phyloP scores from a whole-genome alignment of 1,140 invertebrate species.

The Cataglyphis hispanica region DNA sequence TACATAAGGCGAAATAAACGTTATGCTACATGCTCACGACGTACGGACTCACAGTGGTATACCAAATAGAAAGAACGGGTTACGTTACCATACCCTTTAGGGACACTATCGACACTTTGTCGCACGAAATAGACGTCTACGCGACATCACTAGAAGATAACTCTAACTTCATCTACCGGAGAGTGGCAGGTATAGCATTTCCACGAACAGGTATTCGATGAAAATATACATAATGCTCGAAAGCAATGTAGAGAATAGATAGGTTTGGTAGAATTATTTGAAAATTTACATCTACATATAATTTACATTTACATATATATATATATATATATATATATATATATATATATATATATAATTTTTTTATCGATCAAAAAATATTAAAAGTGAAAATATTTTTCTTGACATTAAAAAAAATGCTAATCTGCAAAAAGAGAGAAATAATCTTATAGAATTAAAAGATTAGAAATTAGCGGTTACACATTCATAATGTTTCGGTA shows the following conservation, averaged over 20 bases:
- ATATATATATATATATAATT: no score
- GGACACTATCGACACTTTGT: conserved; percentile 75
- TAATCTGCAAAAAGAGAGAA: not conserved
- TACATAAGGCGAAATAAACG: conserved; percentile 80
- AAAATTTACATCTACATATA: not conserved
- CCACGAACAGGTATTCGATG: not conserved
- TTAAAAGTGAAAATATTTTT: not conserved
- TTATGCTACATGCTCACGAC: conserved; percentile 69
- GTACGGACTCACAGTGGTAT: conserved; percentile 50
- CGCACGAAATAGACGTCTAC: conserved; percentile 38
- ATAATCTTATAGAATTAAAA: not conserved
- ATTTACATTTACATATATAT: no score
- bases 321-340: no score
- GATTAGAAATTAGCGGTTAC: not conserved
- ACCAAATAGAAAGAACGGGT: conserved; percentile 7
- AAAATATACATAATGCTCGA: conserved; percentile 32
- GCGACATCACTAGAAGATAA: conserved; percentile 7
- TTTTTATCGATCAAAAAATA: not conserved
- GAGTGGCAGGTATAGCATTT: conserved; percentile 6
- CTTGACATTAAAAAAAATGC: not conserved
- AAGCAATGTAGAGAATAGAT: not conserved
- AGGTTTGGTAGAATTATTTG: not conserved
- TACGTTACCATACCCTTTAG: conserved; percentile 69
- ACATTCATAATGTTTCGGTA: not conserved
- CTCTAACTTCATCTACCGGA: conserved; percentile 39